These are phyloP conservation scores for Phylloscopus trochiloides DNA, from an alignment of 2,113 vertebrate genomes.

Conservation along the genomic window DNA sequence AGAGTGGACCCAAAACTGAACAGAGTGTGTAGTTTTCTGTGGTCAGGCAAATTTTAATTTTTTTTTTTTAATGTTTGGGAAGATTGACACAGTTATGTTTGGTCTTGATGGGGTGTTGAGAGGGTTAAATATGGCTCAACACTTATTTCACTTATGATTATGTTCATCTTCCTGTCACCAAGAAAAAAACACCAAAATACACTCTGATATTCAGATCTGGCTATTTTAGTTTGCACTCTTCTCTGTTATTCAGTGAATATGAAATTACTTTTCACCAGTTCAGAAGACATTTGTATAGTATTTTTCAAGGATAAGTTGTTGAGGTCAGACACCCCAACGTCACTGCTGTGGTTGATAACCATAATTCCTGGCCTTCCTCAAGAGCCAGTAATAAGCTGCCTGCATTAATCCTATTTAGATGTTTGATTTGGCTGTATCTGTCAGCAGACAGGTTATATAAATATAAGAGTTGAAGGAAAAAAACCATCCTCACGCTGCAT, in stretches of 20 bases:
- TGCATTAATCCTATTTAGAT: constrained; percentile 45
- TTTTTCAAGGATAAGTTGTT: constrained; percentile 1
- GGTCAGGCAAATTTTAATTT: not conserved
- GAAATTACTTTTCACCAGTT: not conserved
- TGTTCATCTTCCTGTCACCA: not conserved
- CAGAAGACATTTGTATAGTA: not conserved
- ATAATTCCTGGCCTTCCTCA: constrained; percentile 15
- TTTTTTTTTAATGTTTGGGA: not conserved
- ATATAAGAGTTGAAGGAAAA: not conserved
- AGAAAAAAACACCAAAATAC: not conserved
- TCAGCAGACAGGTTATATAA: constrained; percentile 17
- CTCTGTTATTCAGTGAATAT: constrained; percentile 25
- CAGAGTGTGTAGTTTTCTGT: not conserved
- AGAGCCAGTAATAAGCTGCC: constrained; percentile 29
- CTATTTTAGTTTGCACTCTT: constrained; percentile 20
- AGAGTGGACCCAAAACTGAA: not conserved
- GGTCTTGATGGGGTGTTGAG: not conserved
- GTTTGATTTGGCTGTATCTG: constrained; percentile 33
- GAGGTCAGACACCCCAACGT: not conserved
- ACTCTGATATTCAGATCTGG: constrained; percentile 13
- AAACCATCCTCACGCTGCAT: not conserved
- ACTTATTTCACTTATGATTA: not conserved
- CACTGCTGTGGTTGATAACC: not conserved
- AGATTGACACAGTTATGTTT: not conserved
- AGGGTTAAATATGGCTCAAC: not conserved